These are phyloP conservation scores for Motacilla tschutschensis DNA, from an alignment of 2,113 vertebrate genomes.

Conservation along the genomic window DNA sequence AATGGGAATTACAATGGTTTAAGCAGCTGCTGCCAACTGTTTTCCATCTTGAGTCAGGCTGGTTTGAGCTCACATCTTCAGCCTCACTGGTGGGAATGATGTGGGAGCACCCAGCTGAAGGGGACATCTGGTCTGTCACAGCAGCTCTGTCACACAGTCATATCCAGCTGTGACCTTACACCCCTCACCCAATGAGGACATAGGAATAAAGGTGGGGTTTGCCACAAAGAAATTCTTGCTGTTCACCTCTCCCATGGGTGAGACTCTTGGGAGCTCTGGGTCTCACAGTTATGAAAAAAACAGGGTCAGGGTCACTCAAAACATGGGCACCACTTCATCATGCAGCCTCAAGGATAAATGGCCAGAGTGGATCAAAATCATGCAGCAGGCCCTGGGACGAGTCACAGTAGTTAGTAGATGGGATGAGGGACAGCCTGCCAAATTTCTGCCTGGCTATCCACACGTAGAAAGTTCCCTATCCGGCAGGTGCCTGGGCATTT, in stretches of 20 bases:
- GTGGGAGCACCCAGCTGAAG: not conserved
- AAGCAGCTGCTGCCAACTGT: not conserved
- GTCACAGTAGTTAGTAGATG: fast-evolving
- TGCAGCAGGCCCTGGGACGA: not conserved
- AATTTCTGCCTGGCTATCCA: not conserved
- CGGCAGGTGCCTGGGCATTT: not conserved
- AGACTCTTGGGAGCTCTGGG: not conserved
- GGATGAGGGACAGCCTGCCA: not conserved
- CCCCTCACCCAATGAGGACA: not conserved
- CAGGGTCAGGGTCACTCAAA: not conserved
- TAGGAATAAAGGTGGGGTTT: not conserved
- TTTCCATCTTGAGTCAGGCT: not conserved
- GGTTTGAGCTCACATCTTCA: not conserved
- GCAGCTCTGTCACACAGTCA: not conserved
- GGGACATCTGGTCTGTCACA: not conserved
- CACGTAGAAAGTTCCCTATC: not conserved
- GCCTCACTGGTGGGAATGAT: not conserved
- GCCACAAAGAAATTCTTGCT: not conserved
- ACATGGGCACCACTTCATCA: fast-evolving
- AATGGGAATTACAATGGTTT: not conserved
- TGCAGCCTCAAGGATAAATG: not conserved
- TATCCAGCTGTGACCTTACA: not conserved
- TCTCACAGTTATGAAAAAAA: not conserved
- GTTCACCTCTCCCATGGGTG: not conserved
- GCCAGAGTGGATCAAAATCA: not conserved